Conservation (phyloP, 2,888 invertebrate genomes). For the Scaptomyza caliginosa region DNA sequence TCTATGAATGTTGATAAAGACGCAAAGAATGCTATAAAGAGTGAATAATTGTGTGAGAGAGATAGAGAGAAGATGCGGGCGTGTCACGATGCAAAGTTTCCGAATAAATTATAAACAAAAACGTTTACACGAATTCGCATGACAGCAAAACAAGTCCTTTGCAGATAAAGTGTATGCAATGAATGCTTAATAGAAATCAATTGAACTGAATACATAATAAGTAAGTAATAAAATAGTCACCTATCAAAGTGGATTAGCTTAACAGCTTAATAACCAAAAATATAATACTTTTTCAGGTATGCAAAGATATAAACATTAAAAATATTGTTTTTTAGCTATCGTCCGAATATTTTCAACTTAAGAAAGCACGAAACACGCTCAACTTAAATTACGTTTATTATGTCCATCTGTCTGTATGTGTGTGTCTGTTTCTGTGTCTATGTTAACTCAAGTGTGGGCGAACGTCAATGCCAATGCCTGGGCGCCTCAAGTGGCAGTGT, state of each 20-base stretch:
- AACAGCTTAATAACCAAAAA: not conserved
- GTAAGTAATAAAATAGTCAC: not conserved
- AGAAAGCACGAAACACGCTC: slow-evolving; percentile 20
- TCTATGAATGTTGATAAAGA: slow-evolving; percentile 12
- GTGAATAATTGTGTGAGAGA: not conserved
- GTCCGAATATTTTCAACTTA: not conserved
- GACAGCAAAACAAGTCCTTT: too few relatives aligned
- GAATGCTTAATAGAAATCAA: too few relatives aligned
- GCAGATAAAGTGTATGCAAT: too few relatives aligned
- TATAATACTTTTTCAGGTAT: not conserved
- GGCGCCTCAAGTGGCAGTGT: slow-evolving; percentile 68
- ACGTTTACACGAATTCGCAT: too few relatives aligned
- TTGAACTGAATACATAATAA: too few relatives aligned
- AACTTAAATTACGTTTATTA: slow-evolving; percentile 2
- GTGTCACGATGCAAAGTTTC: not conserved
- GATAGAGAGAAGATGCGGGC: not conserved
- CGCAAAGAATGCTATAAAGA: not conserved
- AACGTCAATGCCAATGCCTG: slow-evolving; percentile 54
- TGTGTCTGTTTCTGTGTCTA: slow-evolving; percentile 16
- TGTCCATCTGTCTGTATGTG: slow-evolving; percentile 7
- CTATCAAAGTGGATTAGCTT: not conserved
- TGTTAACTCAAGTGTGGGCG: slow-evolving; percentile 34
- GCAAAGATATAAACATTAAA: too few relatives aligned
- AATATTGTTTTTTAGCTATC: not conserved
- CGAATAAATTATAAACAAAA: not conserved